These are phyloP conservation scores for Chalcis sispes DNA, from an alignment of 2,888 invertebrate genomes.

Conservation along the genomic window DNA sequence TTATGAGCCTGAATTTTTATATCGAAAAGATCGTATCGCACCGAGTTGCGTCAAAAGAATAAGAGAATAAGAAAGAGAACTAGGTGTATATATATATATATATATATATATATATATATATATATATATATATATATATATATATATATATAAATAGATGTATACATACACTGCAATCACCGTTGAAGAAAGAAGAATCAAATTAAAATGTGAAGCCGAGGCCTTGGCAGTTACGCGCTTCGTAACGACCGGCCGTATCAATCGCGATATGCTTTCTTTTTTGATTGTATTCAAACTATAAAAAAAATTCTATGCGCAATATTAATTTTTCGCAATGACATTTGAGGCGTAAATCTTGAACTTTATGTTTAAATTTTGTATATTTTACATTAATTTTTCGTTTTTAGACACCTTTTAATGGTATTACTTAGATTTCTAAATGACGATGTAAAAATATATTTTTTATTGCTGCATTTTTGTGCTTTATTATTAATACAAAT, in stretches of 20 bases:
- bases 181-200: slow-evolving; percentile 62
- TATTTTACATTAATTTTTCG: neutral
- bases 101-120: neutral
- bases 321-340: neutral
- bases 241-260: slow-evolving; percentile 46
- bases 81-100: slow-evolving; percentile 23
- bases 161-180: slow-evolving; percentile 43
- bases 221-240: slow-evolving; percentile 33
- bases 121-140: slow-evolving; percentile 31
- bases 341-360: neutral
- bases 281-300: slow-evolving; percentile 26
- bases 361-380: neutral
- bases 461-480: no score
- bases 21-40: slow-evolving; percentile 60
- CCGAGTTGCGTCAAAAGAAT: neutral
- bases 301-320: neutral
- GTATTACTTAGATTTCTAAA: no score
- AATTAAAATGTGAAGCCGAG: slow-evolving; percentile 58
- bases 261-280: slow-evolving; percentile 35
- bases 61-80: slow-evolving; percentile 26
- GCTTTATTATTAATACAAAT: no score
- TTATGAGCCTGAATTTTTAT: slow-evolving; percentile 74
- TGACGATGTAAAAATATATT: no score
- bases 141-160: neutral
- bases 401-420: no score